A percentile compares a stretch with the other conserved stretches of the same genome.
phyloP scores from a whole-genome alignment of 2,888 invertebrate species.

The Gerris lacustris region DNA sequence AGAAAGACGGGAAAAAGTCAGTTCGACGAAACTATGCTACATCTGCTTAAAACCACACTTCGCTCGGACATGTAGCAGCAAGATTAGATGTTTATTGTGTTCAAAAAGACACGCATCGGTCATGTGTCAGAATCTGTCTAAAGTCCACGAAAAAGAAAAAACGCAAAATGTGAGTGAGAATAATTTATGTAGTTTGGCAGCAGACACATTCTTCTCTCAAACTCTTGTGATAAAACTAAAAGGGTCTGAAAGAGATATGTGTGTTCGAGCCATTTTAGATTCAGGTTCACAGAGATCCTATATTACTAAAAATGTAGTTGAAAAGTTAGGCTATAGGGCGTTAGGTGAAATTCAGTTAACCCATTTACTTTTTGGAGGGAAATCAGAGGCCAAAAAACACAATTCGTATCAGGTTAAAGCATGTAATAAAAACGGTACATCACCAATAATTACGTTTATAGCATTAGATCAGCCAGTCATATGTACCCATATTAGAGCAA shows the following conservation, averaged over 20 bases:
- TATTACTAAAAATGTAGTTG: conserved; percentile 25
- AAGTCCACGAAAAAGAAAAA: neutral
- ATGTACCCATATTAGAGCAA: conserved; percentile 22
- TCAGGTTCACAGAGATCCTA: conserved; percentile 30
- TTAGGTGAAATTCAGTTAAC: conserved; percentile 21
- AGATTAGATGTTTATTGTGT: neutral
- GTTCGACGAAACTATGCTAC: no score
- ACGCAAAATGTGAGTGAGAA: neutral
- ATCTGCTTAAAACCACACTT: no score
- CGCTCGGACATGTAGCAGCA: no score
- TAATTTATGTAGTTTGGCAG: neutral
- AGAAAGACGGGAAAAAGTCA: no score
- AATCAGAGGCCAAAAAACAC: conserved; percentile 21
- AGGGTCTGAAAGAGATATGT: neutral
- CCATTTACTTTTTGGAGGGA: conserved; percentile 29
- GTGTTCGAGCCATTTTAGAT: conserved; percentile 29
- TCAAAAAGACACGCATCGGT: neutral
- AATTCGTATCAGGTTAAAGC: conserved; percentile 23
- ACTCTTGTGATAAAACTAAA: neutral
- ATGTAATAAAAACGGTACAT: conserved; percentile 23
- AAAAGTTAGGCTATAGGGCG: conserved; percentile 25
- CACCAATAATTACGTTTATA: conserved; percentile 26
- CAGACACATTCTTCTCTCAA: neutral
- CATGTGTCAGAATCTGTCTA: neutral
- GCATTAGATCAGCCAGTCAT: conserved; percentile 25